Conservation (phyloP, 2,888 invertebrate genomes). For the Drosophila maculinotata region DNA sequence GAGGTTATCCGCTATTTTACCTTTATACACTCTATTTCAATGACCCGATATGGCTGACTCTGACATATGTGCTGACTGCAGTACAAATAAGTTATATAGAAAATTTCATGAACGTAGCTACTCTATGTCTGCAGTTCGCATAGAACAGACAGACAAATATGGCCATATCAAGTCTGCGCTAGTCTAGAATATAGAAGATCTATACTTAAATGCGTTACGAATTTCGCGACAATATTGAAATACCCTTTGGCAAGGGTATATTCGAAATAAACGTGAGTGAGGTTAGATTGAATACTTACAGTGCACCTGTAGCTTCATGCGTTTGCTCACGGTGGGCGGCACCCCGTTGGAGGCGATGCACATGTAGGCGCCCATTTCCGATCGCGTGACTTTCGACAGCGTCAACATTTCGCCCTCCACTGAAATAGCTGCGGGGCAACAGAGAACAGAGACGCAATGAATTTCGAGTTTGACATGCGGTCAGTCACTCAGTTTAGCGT, state of each 20-base stretch:
- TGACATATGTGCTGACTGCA: too few relatives aligned
- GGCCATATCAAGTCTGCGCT: too few relatives aligned
- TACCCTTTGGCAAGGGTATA: neutral
- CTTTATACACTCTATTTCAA: too few relatives aligned
- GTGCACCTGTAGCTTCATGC: slow-evolving; percentile 95
- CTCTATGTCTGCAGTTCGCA: too few relatives aligned
- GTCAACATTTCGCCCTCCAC: slow-evolving; percentile 93
- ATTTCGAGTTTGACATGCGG: slow-evolving; percentile 43
- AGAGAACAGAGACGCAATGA: neutral
- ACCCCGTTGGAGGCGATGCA: slow-evolving; percentile 96
- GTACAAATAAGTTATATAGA: too few relatives aligned
- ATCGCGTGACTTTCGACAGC: slow-evolving; percentile 93
- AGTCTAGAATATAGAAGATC: too few relatives aligned
- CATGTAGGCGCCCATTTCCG: slow-evolving; percentile 95
- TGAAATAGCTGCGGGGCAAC: slow-evolving; percentile 86
- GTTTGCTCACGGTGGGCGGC: slow-evolving; percentile 94
- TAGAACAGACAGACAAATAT: too few relatives aligned
- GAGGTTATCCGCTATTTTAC: too few relatives aligned
- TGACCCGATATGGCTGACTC: too few relatives aligned
- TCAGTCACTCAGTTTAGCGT: slow-evolving; percentile 20
- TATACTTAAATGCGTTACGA: neutral
- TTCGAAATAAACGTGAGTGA: neutral
- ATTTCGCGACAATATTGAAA: neutral
- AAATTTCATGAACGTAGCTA: too few relatives aligned
- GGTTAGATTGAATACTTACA: slow-evolving; percentile 88